Percentiles rank a stretch among this genome's conserved stretches.
These are phyloP conservation scores for Coracias cyanogaster DNA, from an alignment of 2,797 vertebrate genomes.

Conservation along the genomic window DNA sequence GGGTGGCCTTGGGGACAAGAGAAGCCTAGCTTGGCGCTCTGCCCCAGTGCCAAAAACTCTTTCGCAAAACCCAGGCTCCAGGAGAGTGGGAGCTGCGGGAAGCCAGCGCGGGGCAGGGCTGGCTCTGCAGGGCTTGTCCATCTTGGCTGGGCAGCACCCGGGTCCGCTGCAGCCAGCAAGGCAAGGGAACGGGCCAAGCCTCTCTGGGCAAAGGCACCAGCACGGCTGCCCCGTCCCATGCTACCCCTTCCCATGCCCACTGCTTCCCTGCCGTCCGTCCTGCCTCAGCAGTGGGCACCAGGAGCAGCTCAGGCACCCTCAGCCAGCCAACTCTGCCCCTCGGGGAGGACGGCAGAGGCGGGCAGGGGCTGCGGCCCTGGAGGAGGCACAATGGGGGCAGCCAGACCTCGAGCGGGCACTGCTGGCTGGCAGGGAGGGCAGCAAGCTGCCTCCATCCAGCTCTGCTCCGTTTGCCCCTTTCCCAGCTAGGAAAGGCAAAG, in stretches of 20 bases:
- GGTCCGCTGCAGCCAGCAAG: not conserved
- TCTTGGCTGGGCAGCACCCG: not conserved
- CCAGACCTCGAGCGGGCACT: accelerated
- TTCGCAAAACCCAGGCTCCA: not conserved
- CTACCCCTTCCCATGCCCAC: not conserved
- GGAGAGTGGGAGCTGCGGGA: not conserved
- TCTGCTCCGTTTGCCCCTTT: not conserved
- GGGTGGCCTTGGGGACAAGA: accelerated
- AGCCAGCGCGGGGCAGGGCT: accelerated
- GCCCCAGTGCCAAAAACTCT: not conserved
- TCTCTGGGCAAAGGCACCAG: not conserved
- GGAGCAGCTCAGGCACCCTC: not conserved
- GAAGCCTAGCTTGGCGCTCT: not conserved
- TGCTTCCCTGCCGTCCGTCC: accelerated
- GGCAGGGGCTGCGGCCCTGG: not conserved
- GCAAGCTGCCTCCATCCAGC: not conserved
- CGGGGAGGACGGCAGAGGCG: not conserved
- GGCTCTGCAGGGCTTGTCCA: not conserved
- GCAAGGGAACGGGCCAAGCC: accelerated
- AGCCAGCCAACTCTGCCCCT: not conserved
- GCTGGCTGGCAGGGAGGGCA: not conserved
- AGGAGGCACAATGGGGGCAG: not conserved
- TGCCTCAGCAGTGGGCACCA: not conserved
- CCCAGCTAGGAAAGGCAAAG: not conserved
- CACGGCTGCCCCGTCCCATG: accelerated